Evolutionary conservation across 2,113 vertebrate genomes (phyloP).

Genomic region (Apodemus sylvaticus): DNA sequence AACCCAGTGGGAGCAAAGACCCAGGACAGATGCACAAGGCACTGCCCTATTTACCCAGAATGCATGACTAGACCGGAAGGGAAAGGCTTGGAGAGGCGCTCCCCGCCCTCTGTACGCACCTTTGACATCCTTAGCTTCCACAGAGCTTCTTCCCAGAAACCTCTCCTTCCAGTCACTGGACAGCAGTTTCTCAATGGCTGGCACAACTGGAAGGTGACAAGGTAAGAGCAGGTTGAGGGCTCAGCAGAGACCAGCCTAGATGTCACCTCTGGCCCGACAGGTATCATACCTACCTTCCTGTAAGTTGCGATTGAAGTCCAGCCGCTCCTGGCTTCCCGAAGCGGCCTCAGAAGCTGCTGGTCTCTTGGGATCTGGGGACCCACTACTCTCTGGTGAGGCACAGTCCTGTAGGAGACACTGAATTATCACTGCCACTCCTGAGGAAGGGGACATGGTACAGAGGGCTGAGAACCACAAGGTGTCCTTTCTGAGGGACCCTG

Average conservation of each 20-base stretch:
- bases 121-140: slow-evolving; percentile 91
- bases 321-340: slow-evolving; percentile 83
- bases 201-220: slow-evolving; percentile 88
- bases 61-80: neutral
- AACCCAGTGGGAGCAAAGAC: neutral
- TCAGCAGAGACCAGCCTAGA: rapidly evolving
- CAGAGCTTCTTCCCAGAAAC: slow-evolving; percentile 88
- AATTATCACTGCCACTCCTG: neutral
- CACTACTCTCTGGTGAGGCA: slow-evolving; percentile 84
- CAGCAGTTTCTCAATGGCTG: slow-evolving; percentile 95
- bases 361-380: slow-evolving; percentile 82
- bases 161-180: slow-evolving; percentile 95
- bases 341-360: slow-evolving; percentile 82
- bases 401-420: slow-evolving; percentile 77
- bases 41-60: neutral
- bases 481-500: neutral
- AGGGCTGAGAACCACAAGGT: neutral
- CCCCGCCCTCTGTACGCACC: slow-evolving; percentile 83
- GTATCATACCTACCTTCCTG: slow-evolving; percentile 87
- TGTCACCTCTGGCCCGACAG: rapidly evolving
- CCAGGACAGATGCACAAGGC: neutral
- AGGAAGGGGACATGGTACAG: too few species aligned
- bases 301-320: slow-evolving; percentile 89
- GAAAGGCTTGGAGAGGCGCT: neutral
- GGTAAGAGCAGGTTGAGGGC: neutral